Percentiles rank a stretch among this genome's conserved stretches.
Conservation (phyloP, 2,888 invertebrate genomes). For the Ichneumon xanthorius region DNA sequence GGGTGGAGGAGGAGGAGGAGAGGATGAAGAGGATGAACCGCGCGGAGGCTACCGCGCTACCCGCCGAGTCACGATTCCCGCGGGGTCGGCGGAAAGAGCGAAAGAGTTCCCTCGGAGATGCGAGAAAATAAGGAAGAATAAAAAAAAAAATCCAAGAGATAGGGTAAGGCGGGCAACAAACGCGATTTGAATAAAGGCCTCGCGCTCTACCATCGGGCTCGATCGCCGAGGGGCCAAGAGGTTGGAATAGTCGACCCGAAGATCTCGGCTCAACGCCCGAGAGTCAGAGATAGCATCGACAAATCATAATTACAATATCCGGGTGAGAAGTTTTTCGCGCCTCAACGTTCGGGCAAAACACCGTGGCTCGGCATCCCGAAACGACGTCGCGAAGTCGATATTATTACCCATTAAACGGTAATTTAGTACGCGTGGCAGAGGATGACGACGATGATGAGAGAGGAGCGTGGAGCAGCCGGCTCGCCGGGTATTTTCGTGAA, state of each 20-base stretch:
- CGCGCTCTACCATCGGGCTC: too few species aligned
- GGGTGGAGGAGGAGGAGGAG: conserved; percentile 26
- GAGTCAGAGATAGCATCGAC: background rate
- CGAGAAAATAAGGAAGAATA: conserved; percentile 20
- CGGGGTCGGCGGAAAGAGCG: conserved; percentile 4
- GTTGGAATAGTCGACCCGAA: background rate
- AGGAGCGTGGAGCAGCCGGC: conserved; percentile 58
- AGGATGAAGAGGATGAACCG: conserved; percentile 29
- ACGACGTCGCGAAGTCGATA: background rate
- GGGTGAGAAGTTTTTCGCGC: background rate
- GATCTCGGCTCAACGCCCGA: background rate
- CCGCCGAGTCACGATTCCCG: conserved; percentile 41
- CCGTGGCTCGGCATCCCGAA: background rate
- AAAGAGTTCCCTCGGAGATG: conserved; percentile 3
- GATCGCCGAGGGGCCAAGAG: background rate
- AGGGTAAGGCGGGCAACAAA: background rate
- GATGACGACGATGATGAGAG: conserved; percentile 65
- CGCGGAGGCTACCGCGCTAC: conserved; percentile 57
- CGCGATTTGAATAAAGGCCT: background rate
- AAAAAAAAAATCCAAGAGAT: conserved; percentile 4
- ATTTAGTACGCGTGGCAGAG: conserved; percentile 20
- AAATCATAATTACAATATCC: background rate
- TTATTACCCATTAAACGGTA: conserved; percentile 11
- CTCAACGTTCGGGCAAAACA: too few species aligned
- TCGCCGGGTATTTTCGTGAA: conserved; percentile 70